Conservation (phyloP, 1,140 invertebrate species). For the Cherax quadricarinatus region DNA sequence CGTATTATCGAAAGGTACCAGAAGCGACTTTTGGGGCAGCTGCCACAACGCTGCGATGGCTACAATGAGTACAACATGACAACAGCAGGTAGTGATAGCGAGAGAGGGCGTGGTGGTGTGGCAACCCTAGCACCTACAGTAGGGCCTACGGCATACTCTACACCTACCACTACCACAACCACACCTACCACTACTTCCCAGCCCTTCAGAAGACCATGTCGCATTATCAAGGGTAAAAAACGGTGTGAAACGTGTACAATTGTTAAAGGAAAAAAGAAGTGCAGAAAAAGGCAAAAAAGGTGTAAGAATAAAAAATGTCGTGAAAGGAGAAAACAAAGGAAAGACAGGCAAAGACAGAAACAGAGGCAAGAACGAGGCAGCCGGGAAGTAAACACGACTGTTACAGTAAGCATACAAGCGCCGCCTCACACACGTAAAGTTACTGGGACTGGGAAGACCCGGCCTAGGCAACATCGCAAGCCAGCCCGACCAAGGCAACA, state of each 20-base stretch:
- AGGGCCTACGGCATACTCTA: not conserved
- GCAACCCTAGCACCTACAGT: not conserved
- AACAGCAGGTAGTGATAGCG: not conserved
- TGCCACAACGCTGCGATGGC: constrained; percentile 45
- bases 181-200: constrained; percentile 27
- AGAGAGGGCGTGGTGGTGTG: not conserved
- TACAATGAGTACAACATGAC: constrained; percentile 58
- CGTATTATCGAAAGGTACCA: constrained; percentile 54
- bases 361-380: not conserved
- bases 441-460: not conserved
- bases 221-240: constrained; percentile 28
- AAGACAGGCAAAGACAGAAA: constrained; percentile 31
- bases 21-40: constrained; percentile 10
- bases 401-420: not conserved
- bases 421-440: not conserved
- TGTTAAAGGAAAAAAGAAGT: constrained; percentile 49
- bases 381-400: constrained; percentile 7
- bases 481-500: not conserved
- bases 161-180: constrained; percentile 14
- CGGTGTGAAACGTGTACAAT: constrained; percentile 33
- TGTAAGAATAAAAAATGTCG: constrained; percentile 62
- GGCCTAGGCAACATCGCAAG: not conserved
- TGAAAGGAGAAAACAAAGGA: constrained; percentile 46
- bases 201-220: constrained; percentile 22
- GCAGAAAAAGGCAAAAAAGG: constrained; percentile 51